Percentiles rank a stretch among this genome's conserved stretches.
Evolutionary conservation across 1,140 invertebrate genomes (phyloP).

Genomic region (Zaprionus inermis): DNA sequence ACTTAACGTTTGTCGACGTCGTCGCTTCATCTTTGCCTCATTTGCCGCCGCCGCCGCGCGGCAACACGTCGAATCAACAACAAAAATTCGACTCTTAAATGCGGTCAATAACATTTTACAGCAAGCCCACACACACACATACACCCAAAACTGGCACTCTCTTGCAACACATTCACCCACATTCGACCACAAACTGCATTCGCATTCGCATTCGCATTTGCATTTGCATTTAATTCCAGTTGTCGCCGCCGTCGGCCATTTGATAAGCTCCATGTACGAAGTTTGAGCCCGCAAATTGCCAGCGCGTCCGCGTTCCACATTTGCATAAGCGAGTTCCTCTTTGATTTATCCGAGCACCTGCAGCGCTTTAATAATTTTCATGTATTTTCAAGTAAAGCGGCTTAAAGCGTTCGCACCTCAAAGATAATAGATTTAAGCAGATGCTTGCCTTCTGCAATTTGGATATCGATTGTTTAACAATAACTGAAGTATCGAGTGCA

Average conservation of each 20-base stretch:
- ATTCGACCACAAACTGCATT: constrained; percentile 30
- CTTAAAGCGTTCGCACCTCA: no score
- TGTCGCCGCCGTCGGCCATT: constrained; percentile 13
- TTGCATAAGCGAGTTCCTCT: constrained; percentile 41
- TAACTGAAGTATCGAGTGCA: no score
- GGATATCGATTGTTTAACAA: no score
- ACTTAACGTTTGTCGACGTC: constrained; percentile 64
- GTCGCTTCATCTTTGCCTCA: constrained; percentile 63
- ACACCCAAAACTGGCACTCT: constrained; percentile 29
- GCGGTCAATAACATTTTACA: constrained; percentile 75
- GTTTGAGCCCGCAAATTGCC: constrained; percentile 9
- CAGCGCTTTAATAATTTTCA: constrained; percentile 1
- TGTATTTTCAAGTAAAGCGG: neutral
- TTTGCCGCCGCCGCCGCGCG: constrained; percentile 43
- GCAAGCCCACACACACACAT: constrained; percentile 3
- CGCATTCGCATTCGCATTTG: constrained; percentile 58
- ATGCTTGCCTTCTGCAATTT: no score
- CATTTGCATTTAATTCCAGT: constrained; percentile 54
- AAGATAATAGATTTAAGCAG: no score
- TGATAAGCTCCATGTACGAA: neutral
- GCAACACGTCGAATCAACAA: constrained; percentile 36
- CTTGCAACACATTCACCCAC: constrained; percentile 31
- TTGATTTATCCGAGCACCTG: neutral
- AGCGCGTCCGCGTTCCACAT: constrained; percentile 30
- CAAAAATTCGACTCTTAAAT: constrained; percentile 60